These are phyloP conservation scores for Perdix hodgsoniae DNA, from an alignment of 2,797 vertebrate genomes.

Conservation along the genomic window DNA sequence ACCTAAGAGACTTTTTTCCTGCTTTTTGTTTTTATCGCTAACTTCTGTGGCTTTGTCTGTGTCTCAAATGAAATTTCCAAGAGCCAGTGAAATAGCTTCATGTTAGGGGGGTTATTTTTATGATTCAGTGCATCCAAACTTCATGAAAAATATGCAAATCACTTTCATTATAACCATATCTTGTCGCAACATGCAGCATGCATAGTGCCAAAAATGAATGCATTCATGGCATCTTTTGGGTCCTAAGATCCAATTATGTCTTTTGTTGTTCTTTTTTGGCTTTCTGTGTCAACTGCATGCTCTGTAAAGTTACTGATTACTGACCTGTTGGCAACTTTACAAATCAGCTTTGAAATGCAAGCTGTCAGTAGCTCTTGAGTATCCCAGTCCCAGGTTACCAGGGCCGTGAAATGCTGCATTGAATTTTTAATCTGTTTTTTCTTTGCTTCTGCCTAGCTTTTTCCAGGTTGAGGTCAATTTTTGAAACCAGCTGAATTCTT, in stretches of 20 bases:
- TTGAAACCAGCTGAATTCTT: slow-evolving; percentile 56
- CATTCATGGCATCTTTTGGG: slow-evolving; percentile 61
- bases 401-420: slow-evolving; percentile 49
- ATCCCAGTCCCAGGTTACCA: slow-evolving; percentile 46
- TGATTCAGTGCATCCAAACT: slow-evolving; percentile 65
- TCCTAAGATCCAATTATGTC: slow-evolving; percentile 13
- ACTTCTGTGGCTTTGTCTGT: slow-evolving; percentile 42
- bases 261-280: slow-evolving; percentile 47
- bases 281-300: slow-evolving; percentile 61
- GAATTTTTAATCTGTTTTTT: slow-evolving; percentile 72
- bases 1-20: background rate
- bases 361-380: slow-evolving; percentile 42
- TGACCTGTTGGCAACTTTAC: slow-evolving; percentile 64
- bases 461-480: slow-evolving; percentile 75
- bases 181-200: slow-evolving; percentile 65
- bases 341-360: slow-evolving; percentile 52
- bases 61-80: slow-evolving; percentile 46
- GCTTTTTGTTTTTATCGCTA: slow-evolving; percentile 1
- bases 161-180: slow-evolving; percentile 72
- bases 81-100: slow-evolving; percentile 49
- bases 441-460: slow-evolving; percentile 49
- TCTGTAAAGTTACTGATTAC: slow-evolving; percentile 64
- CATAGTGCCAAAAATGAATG: slow-evolving; percentile 62
- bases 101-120: slow-evolving; percentile 56
- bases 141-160: slow-evolving; percentile 75